phyloP scores from a whole-genome alignment of 2,888 invertebrate species.

The Lycaena phlaeas region DNA sequence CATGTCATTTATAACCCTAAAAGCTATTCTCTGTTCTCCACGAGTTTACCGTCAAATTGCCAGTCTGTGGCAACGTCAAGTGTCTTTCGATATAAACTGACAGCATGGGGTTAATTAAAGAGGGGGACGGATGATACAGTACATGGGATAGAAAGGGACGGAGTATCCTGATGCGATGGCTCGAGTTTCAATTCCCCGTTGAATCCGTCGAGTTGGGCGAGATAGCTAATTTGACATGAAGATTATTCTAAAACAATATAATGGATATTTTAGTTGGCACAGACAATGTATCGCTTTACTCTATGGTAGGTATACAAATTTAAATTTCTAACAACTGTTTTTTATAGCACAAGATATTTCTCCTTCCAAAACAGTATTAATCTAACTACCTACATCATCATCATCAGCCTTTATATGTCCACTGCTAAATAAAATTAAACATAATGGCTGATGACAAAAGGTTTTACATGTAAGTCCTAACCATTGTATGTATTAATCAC shows the following conservation, averaged over 20 bases:
- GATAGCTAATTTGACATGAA: conserved; percentile 7
- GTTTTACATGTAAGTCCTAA: too few relatives aligned
- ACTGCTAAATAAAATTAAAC: too few relatives aligned
- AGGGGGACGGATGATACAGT: neutral
- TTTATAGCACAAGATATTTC: too few relatives aligned
- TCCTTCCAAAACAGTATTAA: too few relatives aligned
- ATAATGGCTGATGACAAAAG: too few relatives aligned
- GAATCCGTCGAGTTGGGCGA: conserved; percentile 6
- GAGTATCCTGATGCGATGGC: neutral
- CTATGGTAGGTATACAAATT: too few relatives aligned
- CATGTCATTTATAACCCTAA: conserved; percentile 4
- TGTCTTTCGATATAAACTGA: conserved; percentile 47
- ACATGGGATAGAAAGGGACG: neutral
- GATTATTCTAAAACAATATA: conserved; percentile 7
- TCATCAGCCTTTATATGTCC: too few relatives aligned
- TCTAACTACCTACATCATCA: too few relatives aligned
- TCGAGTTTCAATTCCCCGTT: conserved; percentile 14
- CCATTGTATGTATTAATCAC: too few relatives aligned
- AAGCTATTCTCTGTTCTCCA: conserved; percentile 6
- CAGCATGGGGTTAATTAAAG: conserved; percentile 20
- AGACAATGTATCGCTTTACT: too few relatives aligned
- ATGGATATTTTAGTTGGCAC: neutral
- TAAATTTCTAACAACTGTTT: too few relatives aligned
- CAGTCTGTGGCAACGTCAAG: conserved; percentile 38
- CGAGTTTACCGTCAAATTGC: conserved; percentile 50